A percentile compares a stretch with the other conserved stretches of the same genome.
These are phyloP conservation scores for Platycheirus rosarum DNA, from an alignment of 2,888 invertebrate species.

Conservation along the genomic window DNA sequence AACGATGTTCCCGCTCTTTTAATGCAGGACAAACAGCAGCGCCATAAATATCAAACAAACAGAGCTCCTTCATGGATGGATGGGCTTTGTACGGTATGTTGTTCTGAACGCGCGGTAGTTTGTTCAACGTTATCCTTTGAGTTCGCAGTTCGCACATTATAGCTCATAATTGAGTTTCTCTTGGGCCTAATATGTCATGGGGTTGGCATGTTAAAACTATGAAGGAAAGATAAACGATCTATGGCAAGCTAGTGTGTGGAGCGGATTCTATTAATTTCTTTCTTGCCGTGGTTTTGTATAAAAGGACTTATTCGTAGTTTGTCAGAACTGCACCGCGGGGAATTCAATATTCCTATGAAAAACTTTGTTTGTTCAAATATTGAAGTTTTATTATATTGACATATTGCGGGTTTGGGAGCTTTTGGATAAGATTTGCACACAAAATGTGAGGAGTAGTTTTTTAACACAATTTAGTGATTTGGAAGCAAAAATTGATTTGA, in stretches of 20 bases:
- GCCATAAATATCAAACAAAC: conserved; percentile 28
- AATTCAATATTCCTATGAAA: not conserved
- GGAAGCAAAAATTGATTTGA: too few relatives aligned
- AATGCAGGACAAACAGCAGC: conserved; percentile 31
- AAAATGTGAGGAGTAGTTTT: too few relatives aligned
- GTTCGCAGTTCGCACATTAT: conserved; percentile 47
- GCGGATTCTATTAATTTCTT: conserved; percentile 10
- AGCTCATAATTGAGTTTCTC: conserved; percentile 43
- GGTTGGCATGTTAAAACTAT: conserved; percentile 45
- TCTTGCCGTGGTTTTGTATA: not conserved
- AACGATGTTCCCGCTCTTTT: conserved; percentile 29
- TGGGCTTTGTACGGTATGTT: not conserved
- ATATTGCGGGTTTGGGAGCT: not conserved
- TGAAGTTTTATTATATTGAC: conserved; percentile 5
- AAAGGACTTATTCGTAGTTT: not conserved
- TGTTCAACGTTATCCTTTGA: conserved; percentile 33
- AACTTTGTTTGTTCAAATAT: conserved; percentile 3
- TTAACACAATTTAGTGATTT: too few relatives aligned
- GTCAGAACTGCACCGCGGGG: not conserved
- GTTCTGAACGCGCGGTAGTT: not conserved
- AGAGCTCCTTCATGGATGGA: not conserved
- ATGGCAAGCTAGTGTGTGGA: conserved; percentile 13
- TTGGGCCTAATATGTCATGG: conserved; percentile 38
- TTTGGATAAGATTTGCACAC: too few relatives aligned
- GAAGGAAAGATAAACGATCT: conserved; percentile 20